Conservation (phyloP, 2,797 vertebrate species). For the Dallia pectoralis region DNA sequence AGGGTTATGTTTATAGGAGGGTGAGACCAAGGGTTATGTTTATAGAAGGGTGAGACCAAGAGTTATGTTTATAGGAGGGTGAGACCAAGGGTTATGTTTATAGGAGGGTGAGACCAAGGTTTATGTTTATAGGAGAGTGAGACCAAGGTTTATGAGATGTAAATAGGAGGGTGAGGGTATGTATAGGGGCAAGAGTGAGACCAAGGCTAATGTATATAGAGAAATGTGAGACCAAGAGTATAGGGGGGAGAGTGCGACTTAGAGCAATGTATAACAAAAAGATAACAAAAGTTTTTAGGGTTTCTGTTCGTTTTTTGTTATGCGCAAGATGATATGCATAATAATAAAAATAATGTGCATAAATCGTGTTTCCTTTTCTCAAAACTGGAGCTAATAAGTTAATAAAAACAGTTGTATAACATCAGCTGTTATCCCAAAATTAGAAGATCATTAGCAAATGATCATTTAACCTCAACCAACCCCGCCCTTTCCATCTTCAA, state of each 20-base stretch:
- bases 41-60: neutral
- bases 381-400: neutral
- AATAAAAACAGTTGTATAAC: conserved; percentile 29
- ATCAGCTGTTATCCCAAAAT: conserved; percentile 16
- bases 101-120: neutral
- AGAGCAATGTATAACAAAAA: too few species aligned
- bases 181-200: neutral
- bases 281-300: too few species aligned
- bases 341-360: neutral
- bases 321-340: neutral
- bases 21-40: neutral
- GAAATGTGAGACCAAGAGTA: too few species aligned
- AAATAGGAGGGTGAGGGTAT: too few species aligned
- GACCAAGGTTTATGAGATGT: too few species aligned
- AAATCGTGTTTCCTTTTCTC: neutral
- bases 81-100: too few species aligned
- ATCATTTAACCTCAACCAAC: conserved; percentile 35
- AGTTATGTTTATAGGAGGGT: too few species aligned
- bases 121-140: neutral
- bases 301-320: neutral
- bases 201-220: neutral
- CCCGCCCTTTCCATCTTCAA: neutral
- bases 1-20: too few species aligned
- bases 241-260: too few species aligned
- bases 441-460: conserved; percentile 53